Percentiles rank a stretch among this genome's conserved stretches.
Evolutionary conservation across 2,888 invertebrate genomes (phyloP).

Genomic region (Coelinius sp.): DNA sequence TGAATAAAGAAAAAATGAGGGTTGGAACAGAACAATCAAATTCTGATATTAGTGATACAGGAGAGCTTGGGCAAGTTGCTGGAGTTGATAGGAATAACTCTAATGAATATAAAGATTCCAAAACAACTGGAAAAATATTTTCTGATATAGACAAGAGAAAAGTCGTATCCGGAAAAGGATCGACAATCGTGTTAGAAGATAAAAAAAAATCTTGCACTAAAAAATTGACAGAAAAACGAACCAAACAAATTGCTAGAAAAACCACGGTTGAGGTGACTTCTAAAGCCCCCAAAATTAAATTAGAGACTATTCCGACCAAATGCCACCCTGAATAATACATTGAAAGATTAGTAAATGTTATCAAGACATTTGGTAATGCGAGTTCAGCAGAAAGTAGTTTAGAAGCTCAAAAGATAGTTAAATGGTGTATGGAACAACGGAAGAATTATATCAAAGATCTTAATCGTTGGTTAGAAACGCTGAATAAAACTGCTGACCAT

Average conservation of each 20-base stretch:
- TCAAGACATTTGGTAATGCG: neutral
- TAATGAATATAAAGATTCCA: neutral
- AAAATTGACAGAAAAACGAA: neutral
- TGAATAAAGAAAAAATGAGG: neutral
- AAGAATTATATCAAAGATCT: neutral
- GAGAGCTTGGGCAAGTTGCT: neutral
- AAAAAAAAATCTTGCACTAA: neutral
- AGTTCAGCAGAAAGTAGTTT: neutral
- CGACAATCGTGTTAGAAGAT: neutral
- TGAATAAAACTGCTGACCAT: neutral
- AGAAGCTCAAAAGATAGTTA: neutral
- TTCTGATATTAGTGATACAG: neutral
- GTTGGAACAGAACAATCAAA: neutral
- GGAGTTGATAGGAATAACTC: neutral
- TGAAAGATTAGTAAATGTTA: neutral
- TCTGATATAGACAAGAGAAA: too few relatives aligned
- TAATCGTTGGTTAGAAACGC: neutral
- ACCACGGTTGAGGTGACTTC: neutral
- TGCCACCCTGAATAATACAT: neutral
- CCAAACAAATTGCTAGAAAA: neutral
- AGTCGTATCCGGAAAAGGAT: neutral
- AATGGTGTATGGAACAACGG: constrained; percentile 3
- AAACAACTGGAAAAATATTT: neutral
- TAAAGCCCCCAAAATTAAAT: neutral
- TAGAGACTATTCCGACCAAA: neutral